Evolutionary conservation across 2,888 invertebrate species (phyloP), one percentile per base, ranked within the genome.

Genomic region (Plebejus melissa): DNA sequence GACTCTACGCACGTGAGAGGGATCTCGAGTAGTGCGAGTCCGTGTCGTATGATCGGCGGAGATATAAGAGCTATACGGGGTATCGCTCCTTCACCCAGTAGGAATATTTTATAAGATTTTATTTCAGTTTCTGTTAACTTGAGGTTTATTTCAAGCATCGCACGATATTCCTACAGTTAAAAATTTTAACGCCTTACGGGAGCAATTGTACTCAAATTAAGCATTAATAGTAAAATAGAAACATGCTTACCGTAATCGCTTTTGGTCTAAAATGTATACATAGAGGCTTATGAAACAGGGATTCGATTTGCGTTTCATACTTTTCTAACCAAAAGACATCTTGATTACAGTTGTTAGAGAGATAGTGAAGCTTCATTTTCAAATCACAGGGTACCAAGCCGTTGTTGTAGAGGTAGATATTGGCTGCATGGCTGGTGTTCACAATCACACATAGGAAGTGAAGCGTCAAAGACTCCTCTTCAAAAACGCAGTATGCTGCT

Each of bases 1-100:
- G 93, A 89, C 38, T 92, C 93, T 57, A 93, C 82, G 79, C 91
- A 93, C 7, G 93, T 93, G 0, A 92, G 87, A 6, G 93, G 90
- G 77, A 93, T 90, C 16, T 80, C 82, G 0, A 93, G 82, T 13
- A 82, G 38, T 4, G 87, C 83, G 32, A 87, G 81, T 77, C 85
- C 86, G 38, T 86, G 83, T 58, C 87, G 85, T 78, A 80, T 85
- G 46, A 88, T 76, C 36, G 76, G 78, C 1, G 93, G 93, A 41
- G 82, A 79, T 3, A 91, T 65, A 79, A 93, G 78, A 74, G 82
- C 79, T 79, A 93, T 88, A 78, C 93, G 87, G 0, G 93, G 93
- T 81, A 93, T 92, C 2, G 88, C 88, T 38, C 93, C 93, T 85
- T 91, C 90, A 3, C 93, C 93, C 69, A 91, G 88, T 38, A 93